Conservation (phyloP, 2,888 invertebrate species). For the Ferdinandea cuprea region DNA sequence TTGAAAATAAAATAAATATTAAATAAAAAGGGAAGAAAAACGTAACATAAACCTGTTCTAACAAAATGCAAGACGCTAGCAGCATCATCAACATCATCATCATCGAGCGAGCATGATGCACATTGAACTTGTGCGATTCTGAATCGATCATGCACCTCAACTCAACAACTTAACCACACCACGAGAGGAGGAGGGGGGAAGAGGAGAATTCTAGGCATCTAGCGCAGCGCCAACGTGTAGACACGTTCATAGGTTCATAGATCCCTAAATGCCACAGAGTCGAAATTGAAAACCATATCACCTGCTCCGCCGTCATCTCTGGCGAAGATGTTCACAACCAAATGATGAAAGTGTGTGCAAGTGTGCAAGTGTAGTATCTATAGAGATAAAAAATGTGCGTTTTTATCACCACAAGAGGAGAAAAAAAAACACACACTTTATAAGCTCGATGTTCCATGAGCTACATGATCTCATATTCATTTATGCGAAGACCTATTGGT, state of each 20-base stretch:
- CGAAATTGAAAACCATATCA: conserved; percentile 71
- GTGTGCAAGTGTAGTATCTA: conserved; percentile 28
- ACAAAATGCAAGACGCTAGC: conserved; percentile 44
- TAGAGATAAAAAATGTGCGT: conserved; percentile 26
- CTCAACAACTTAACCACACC: conserved; percentile 10
- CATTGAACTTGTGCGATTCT: conserved; percentile 73
- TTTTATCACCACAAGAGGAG: conserved; percentile 39
- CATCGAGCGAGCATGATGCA: conserved; percentile 49
- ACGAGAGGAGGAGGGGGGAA: neutral
- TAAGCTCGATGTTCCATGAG: conserved; percentile 39
- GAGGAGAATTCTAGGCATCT: neutral
- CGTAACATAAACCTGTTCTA: conserved; percentile 64
- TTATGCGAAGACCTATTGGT: conserved; percentile 59
- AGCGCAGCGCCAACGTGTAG: conserved; percentile 30
- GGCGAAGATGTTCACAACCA: conserved; percentile 28
- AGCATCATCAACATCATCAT: conserved; percentile 40
- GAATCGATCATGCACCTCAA: conserved; percentile 73
- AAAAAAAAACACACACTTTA: conserved; percentile 9
- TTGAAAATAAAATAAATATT: no score
- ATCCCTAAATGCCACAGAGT: conserved; percentile 67
- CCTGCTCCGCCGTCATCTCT: conserved; percentile 61
- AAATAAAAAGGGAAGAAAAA: conserved; percentile 13
- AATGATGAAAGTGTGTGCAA: conserved; percentile 58
- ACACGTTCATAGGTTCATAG: conserved; percentile 68
- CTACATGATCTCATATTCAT: conserved; percentile 56